These are phyloP conservation scores for Sphinx pinastri DNA, from an alignment of 2,888 invertebrate genomes.

Conservation along the genomic window DNA sequence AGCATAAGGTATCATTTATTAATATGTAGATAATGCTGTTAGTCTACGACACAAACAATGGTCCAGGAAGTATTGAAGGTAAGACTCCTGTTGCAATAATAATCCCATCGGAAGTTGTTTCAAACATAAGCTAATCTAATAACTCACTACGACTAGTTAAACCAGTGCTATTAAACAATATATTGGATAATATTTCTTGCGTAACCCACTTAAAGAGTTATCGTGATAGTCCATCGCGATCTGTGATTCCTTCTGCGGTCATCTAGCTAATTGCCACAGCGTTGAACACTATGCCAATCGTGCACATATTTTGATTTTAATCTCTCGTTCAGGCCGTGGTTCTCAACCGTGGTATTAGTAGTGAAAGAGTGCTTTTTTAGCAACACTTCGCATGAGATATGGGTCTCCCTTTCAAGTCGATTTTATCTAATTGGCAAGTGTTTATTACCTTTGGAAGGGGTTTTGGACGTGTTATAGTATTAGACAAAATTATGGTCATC, in stretches of 20 bases:
- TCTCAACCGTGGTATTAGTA: not conserved
- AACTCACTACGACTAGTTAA: constrained; percentile 21
- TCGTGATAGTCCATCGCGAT: constrained; percentile 48
- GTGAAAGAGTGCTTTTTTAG: not conserved
- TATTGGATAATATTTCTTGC: constrained; percentile 56
- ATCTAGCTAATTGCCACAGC: constrained; percentile 54
- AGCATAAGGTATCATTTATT: constrained; percentile 4
- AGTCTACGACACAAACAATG: not conserved
- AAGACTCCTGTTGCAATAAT: not conserved
- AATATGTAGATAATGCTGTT: constrained; percentile 15
- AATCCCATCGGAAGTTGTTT: constrained; percentile 12
- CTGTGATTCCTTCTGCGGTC: constrained; percentile 53
- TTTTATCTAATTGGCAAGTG: too few relatives aligned
- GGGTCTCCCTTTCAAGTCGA: too few relatives aligned
- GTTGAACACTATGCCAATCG: constrained; percentile 49
- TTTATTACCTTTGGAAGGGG: too few relatives aligned
- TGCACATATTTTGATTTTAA: constrained; percentile 32
- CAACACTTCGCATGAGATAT: too few relatives aligned
- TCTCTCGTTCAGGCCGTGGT: not conserved
- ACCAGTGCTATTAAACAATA: constrained; percentile 48
- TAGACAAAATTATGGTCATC: too few relatives aligned
- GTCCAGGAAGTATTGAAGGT: constrained; percentile 2
- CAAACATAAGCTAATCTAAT: not conserved
- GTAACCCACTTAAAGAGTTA: constrained; percentile 53
- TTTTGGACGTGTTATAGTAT: too few relatives aligned